A percentile compares a stretch with the other conserved stretches of the same genome.
These are phyloP conservation scores for Leptopilina clavipes DNA, from an alignment of 1,140 invertebrate genomes.

Conservation along the genomic window DNA sequence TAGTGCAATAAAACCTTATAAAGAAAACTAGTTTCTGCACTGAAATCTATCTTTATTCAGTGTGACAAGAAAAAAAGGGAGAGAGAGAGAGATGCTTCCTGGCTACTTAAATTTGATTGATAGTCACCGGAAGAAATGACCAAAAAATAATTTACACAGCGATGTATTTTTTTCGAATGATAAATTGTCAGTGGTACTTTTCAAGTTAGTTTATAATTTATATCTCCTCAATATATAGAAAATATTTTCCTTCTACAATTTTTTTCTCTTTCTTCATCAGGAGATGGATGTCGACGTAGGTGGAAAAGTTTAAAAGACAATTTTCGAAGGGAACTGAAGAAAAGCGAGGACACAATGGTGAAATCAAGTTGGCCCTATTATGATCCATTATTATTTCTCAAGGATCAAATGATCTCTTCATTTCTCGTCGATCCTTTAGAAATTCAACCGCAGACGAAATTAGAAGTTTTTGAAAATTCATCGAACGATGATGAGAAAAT, in stretches of 20 bases:
- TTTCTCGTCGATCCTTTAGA: slow-evolving; percentile 16
- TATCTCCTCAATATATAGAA: neutral
- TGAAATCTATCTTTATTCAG: neutral
- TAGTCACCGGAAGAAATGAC: neutral
- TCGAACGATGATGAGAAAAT: neutral
- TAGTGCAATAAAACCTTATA: neutral
- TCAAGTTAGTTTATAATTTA: neutral
- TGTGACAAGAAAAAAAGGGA: neutral
- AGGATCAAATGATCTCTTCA: slow-evolving; percentile 21
- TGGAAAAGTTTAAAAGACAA: slow-evolving; percentile 31
- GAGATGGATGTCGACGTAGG: slow-evolving; percentile 28
- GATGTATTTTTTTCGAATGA: neutral
- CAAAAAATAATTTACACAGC: neutral
- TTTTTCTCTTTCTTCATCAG: neutral
- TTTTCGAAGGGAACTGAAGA: slow-evolving; percentile 5
- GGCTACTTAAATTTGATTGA: neutral
- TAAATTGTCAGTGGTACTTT: neutral
- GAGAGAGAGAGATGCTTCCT: no score
- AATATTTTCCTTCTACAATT: neutral
- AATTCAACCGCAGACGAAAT: neutral
- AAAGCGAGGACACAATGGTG: neutral
- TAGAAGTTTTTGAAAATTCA: neutral
- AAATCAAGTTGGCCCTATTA: slow-evolving; percentile 15
- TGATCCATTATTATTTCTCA: neutral
- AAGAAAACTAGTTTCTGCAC: neutral